A percentile compares a stretch with the other conserved stretches of the same genome.
phyloP scores from a whole-genome alignment of 2,797 vertebrate genomes.

The Malurus leucopterus region DNA sequence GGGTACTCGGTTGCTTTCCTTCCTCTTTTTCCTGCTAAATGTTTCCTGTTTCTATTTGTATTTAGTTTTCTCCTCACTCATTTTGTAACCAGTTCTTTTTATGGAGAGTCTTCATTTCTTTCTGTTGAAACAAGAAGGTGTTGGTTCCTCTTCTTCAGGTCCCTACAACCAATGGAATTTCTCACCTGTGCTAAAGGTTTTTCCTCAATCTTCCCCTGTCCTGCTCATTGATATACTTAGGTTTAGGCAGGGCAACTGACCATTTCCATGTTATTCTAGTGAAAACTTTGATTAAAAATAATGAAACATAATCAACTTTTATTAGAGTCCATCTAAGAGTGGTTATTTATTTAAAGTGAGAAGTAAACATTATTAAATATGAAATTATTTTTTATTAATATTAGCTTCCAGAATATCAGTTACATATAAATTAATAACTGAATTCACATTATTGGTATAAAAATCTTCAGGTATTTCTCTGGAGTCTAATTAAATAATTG shows the following conservation, averaged over 20 bases:
- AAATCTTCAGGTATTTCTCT: constrained; percentile 12
- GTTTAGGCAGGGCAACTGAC: neutral
- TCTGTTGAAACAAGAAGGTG: neutral
- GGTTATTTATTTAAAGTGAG: constrained; percentile 37
- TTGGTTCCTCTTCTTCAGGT: neutral
- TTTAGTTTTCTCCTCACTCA: neutral
- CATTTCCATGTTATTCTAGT: neutral
- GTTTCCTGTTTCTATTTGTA: neutral
- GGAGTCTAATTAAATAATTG: neutral
- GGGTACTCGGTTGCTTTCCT: neutral
- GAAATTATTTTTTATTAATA: constrained; percentile 36
- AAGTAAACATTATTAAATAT: constrained; percentile 12
- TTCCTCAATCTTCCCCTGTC: neutral
- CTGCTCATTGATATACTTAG: neutral
- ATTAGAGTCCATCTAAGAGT: neutral
- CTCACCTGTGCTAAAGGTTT: neutral
- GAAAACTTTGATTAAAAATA: constrained; percentile 35
- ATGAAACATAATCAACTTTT: constrained; percentile 17
- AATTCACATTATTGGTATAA: neutral
- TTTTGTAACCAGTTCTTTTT: neutral
- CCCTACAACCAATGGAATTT: neutral
- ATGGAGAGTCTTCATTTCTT: neutral
- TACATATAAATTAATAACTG: constrained; percentile 11
- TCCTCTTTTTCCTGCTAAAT: neutral
- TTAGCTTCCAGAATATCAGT: constrained; percentile 7